Evolutionary conservation across 2,888 invertebrate genomes (phyloP).

Genomic region (Argyresthia albistria): DNA sequence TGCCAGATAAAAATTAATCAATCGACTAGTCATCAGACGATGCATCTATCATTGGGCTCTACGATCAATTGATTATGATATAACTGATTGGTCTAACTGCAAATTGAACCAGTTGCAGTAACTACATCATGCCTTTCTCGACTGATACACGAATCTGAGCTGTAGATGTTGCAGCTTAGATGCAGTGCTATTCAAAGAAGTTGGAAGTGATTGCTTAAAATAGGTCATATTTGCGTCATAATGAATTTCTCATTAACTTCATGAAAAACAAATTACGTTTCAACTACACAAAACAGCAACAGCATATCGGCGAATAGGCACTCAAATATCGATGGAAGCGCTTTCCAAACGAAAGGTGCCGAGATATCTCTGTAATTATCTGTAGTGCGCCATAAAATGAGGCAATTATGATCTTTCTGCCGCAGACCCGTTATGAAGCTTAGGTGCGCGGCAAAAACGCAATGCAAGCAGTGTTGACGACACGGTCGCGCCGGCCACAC

Average conservation of each 20-base stretch:
- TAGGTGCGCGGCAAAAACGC: conserved; percentile 56
- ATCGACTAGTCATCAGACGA: background rate
- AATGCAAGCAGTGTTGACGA: conserved; percentile 43
- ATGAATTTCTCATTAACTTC: too few species aligned
- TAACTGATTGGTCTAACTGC: background rate
- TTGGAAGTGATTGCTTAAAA: background rate
- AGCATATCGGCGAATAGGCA: background rate
- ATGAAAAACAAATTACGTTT: too few species aligned
- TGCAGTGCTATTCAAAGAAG: too few species aligned
- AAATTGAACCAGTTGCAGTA: background rate
- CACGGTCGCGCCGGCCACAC: conserved; percentile 40
- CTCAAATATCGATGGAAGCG: conserved; percentile 30
- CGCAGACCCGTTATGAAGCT: conserved; percentile 58
- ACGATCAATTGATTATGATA: background rate
- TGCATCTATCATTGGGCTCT: too few species aligned
- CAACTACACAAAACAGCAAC: too few species aligned
- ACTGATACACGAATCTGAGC: too few species aligned
- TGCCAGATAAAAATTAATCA: background rate
- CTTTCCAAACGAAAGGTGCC: conserved; percentile 69
- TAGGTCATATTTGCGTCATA: background rate
- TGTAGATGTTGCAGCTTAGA: too few species aligned
- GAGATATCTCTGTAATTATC: conserved; percentile 57
- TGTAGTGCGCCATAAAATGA: conserved; percentile 35
- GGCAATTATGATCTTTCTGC: conserved; percentile 69
- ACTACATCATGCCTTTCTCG: too few species aligned